phyloP scores from a whole-genome alignment of 2,888 invertebrate species.

The Trissoscelio sp. region DNA sequence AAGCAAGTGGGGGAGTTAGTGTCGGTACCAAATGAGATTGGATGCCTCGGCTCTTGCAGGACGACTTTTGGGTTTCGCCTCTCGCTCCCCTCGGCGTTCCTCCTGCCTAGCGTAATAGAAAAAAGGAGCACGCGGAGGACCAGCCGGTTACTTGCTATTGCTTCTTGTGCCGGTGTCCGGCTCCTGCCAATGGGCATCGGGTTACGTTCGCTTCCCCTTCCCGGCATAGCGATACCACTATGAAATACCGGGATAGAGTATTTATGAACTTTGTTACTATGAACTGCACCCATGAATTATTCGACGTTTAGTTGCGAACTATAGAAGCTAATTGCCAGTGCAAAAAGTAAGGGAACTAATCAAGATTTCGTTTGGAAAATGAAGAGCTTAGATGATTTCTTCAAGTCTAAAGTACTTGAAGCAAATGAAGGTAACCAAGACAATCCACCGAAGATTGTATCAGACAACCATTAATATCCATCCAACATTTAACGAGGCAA shows the following conservation, averaged over 20 bases:
- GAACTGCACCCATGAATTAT: not conserved
- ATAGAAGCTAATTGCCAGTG: too few species aligned
- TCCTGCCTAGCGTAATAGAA: slow-evolving; percentile 44
- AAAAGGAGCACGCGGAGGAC: slow-evolving; percentile 42
- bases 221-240: slow-evolving; percentile 34
- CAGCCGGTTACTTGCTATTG: slow-evolving; percentile 50
- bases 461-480: too few species aligned
- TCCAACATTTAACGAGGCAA: too few species aligned
- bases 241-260: slow-evolving; percentile 20
- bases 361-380: too few species aligned
- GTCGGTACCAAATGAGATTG: slow-evolving; percentile 76
- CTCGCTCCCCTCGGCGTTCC: slow-evolving; percentile 37
- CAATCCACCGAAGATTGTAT: too few species aligned
- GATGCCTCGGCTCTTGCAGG: slow-evolving; percentile 72
- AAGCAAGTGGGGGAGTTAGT: slow-evolving; percentile 62
- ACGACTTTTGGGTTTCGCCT: slow-evolving; percentile 73
- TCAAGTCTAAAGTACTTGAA: too few species aligned
- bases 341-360: too few species aligned
- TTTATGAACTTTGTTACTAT: slow-evolving; percentile 19
- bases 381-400: too few species aligned
- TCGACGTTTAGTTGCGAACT: too few species aligned
- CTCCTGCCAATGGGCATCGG: slow-evolving; percentile 74
- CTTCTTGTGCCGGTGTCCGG: slow-evolving; percentile 54
- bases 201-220: slow-evolving; percentile 71
- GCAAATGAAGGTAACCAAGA: too few species aligned